Conservation (phyloP, 2,113 vertebrate genomes). For the Elaphurus davidianus region DNA sequence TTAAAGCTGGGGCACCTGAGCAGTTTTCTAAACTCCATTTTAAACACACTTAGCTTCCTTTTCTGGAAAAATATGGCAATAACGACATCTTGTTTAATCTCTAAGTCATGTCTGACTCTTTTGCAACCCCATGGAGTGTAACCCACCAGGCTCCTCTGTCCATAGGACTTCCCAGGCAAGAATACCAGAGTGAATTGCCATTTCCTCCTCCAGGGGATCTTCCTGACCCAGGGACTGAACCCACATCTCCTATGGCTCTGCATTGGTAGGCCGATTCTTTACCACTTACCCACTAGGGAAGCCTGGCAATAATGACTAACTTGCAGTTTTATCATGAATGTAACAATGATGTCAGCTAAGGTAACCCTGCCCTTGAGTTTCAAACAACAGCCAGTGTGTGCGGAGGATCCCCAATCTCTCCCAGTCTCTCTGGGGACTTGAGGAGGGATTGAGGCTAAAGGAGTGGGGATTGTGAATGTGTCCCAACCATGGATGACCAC, state of each 20-base stretch:
- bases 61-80: background rate
- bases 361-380: conserved; percentile 21
- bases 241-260: background rate
- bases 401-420: background rate
- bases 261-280: background rate
- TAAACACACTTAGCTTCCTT: background rate
- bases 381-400: background rate
- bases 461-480: background rate
- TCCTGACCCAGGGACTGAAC: background rate
- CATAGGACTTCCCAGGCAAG: background rate
- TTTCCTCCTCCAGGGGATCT: background rate
- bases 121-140: background rate
- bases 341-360: background rate
- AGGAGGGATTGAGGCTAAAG: background rate
- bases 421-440: background rate
- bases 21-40: background rate
- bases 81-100: background rate
- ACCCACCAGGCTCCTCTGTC: background rate
- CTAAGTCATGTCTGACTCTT: background rate
- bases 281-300: background rate
- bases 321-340: background rate
- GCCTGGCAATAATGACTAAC: background rate
- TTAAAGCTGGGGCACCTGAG: background rate
- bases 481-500: background rate
- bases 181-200: background rate